Conservation (phyloP, 2,113 vertebrate genomes). For the Hypomesus transpacificus region DNA sequence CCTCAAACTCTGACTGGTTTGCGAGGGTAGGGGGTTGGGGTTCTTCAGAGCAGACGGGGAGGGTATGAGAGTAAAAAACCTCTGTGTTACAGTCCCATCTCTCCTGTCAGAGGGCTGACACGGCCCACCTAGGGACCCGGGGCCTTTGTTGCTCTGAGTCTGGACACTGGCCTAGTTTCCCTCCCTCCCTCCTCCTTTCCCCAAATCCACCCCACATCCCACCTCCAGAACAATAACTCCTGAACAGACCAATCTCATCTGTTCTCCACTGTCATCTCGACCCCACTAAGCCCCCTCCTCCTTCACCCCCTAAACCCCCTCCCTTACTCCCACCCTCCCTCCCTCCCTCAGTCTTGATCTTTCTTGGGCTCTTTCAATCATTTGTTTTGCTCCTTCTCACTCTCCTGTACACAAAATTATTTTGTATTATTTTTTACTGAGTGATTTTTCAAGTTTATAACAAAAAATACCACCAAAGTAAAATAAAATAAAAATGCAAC, state of each 20-base stretch:
- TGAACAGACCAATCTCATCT: constrained; percentile 65
- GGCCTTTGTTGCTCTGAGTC: constrained; percentile 68
- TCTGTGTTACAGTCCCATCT: constrained; percentile 69
- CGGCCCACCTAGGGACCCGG: constrained; percentile 63
- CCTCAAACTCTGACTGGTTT: constrained; percentile 73
- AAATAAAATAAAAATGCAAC: too few relatives aligned
- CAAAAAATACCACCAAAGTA: too few relatives aligned
- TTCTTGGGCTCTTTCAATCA: constrained; percentile 14
- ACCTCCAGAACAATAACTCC: constrained; percentile 41
- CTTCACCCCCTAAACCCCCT: constrained; percentile 28
- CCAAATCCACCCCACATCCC: constrained; percentile 7
- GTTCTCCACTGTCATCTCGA: constrained; percentile 67
- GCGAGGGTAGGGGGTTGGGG: constrained; percentile 33
- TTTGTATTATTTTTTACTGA: too few relatives aligned
- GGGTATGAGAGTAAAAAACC: constrained; percentile 52
- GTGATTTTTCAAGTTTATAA: too few relatives aligned
- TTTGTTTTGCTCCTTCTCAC: neutral
- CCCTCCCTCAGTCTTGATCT: constrained; percentile 5
- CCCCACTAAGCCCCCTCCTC: constrained; percentile 51
- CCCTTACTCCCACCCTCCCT: constrained; percentile 8
- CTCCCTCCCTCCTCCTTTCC: constrained; percentile 23
- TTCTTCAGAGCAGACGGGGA: constrained; percentile 67
- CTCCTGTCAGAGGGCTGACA: constrained; percentile 74
- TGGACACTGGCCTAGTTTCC: constrained; percentile 76
- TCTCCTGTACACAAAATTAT: too few relatives aligned